Evolutionary conservation across 2,113 vertebrate species (phyloP).

Genomic region (Zosterops borbonicus): DNA sequence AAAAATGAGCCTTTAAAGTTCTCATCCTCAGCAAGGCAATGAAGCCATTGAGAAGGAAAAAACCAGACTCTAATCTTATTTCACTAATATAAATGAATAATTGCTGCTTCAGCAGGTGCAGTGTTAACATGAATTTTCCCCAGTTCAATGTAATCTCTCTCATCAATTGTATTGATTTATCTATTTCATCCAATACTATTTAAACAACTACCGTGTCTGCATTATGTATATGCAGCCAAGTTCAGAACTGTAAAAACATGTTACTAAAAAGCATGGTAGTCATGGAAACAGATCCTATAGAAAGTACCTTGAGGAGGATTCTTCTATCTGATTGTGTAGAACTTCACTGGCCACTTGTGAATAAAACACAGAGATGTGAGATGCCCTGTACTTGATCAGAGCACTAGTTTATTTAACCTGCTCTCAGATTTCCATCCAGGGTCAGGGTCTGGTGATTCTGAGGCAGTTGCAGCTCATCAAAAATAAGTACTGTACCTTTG

Average conservation of each 20-base stretch:
- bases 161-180: conserved; percentile 11
- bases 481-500: neutral
- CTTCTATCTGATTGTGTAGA: neutral
- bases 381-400: neutral
- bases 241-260: neutral
- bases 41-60: neutral
- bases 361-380: neutral
- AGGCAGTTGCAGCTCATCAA: neutral
- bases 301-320: neutral
- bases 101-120: neutral
- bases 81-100: neutral
- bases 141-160: neutral
- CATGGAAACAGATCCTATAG: conserved; percentile 36
- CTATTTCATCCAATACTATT: conserved; percentile 5
- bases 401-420: neutral
- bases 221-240: neutral
- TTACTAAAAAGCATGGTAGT: conserved; percentile 20
- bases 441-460: neutral
- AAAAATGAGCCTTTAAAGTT: neutral
- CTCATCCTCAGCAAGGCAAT: neutral
- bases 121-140: neutral
- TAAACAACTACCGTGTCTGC: neutral
- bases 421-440: neutral
- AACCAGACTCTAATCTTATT: neutral
- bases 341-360: neutral